A percentile compares a stretch with the other conserved stretches of the same genome.
Conservation (phyloP, 2,888 invertebrate genomes). For the Thera britannica region DNA sequence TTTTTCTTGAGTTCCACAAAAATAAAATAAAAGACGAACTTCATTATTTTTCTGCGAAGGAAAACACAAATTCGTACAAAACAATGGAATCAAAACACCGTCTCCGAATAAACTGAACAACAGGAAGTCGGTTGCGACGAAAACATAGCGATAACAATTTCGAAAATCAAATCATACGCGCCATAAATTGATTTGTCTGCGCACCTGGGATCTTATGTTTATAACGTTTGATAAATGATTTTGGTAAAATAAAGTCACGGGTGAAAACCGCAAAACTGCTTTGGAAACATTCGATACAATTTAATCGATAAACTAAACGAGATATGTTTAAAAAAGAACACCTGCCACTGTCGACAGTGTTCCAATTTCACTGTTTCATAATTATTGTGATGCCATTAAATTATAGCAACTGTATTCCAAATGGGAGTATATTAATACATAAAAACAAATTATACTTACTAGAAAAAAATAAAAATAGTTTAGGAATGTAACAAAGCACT, state of each 20-base stretch:
- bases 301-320: too few species aligned
- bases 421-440: too few species aligned
- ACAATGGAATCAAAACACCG: conserved; percentile 26
- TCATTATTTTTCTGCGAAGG: conserved; percentile 9
- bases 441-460: too few species aligned
- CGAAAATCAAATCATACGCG: conserved; percentile 67
- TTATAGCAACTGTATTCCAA: too few species aligned
- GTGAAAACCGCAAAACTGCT: neutral
- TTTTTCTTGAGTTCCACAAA: neutral
- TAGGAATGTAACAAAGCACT: too few species aligned
- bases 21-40: neutral
- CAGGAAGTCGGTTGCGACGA: conserved; percentile 45
- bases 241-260: neutral
- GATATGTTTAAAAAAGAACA: too few species aligned
- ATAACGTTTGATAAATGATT: neutral
- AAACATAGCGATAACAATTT: conserved; percentile 63
- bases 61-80: conserved; percentile 38
- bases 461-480: too few species aligned
- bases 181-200: conserved; percentile 65
- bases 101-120: conserved; percentile 33
- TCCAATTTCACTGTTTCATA: too few species aligned
- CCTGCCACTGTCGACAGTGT: too few species aligned
- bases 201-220: conserved; percentile 37
- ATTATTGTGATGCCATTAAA: too few species aligned
- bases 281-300: too few species aligned